These are phyloP conservation scores for Halcyon malimbica DNA, from an alignment of 2,113 vertebrate species.

Conservation along the genomic window DNA sequence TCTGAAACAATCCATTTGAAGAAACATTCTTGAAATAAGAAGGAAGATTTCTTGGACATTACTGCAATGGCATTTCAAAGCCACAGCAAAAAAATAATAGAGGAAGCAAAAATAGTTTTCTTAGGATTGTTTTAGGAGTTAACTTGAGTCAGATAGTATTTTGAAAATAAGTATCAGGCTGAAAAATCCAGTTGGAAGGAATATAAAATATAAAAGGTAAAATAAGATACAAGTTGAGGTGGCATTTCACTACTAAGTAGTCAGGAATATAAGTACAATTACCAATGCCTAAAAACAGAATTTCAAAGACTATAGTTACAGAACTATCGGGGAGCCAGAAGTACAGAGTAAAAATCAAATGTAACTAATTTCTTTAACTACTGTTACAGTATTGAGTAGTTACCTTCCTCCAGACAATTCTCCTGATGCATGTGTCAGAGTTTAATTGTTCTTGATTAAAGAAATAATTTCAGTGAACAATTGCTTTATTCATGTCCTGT, in stretches of 20 bases:
- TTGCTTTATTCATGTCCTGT: neutral
- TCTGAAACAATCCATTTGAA: neutral
- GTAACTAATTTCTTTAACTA: neutral
- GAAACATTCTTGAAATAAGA: neutral
- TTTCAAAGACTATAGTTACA: neutral
- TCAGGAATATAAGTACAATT: neutral
- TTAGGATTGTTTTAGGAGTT: neutral
- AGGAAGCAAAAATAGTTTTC: neutral
- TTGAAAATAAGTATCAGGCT: neutral
- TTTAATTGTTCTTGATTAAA: neutral
- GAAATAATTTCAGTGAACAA: neutral
- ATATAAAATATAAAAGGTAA: neutral
- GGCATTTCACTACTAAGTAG: neutral
- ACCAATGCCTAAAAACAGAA: neutral
- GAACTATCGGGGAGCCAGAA: neutral
- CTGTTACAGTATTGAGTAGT: neutral
- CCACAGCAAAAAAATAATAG: neutral
- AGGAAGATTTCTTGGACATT: neutral
- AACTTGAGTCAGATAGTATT: neutral
- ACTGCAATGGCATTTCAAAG: neutral
- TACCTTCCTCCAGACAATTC: neutral
- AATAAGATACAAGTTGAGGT: neutral
- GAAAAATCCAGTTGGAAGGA: neutral
- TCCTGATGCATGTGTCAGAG: neutral
- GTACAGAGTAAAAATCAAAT: neutral